Conservation (phyloP, 2,888 invertebrate species). For the Trissoscelio sp. region DNA sequence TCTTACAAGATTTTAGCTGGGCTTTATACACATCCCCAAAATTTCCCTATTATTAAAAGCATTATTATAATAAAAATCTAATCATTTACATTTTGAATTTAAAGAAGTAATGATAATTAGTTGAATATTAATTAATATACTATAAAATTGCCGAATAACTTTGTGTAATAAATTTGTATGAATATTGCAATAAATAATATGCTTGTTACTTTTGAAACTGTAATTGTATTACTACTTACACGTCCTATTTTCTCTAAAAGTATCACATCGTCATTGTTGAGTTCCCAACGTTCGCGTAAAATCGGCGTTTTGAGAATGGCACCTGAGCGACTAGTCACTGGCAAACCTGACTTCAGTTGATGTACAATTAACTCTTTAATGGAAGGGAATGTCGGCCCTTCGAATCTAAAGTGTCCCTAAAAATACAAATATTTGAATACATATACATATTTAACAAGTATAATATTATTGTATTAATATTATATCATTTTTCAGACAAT, state of each 20-base stretch:
- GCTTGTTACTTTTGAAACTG: neutral
- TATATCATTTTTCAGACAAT: neutral
- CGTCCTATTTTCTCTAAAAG: constrained; percentile 96
- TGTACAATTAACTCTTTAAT: constrained; percentile 96
- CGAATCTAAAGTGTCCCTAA: constrained; percentile 96
- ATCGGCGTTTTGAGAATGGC: constrained; percentile 94
- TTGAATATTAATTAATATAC: no score
- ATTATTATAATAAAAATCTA: no score
- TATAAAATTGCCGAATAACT: no score
- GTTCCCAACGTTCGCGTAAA: constrained; percentile 96
- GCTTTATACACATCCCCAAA: constrained; percentile 99
- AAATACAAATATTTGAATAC: constrained; percentile 68
- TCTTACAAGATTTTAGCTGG: constrained; percentile 90
- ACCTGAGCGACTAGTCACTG: constrained; percentile 96
- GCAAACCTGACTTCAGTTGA: constrained; percentile 93
- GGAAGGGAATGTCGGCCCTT: constrained; percentile 96
- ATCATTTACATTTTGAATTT: neutral
- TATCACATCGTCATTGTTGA: constrained; percentile 97
- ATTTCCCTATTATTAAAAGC: constrained; percentile 90
- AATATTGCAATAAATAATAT: no score
- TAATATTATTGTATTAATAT: neutral
- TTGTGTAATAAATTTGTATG: no score
- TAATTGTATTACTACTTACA: constrained; percentile 85
- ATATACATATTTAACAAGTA: no score
- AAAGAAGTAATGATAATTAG: no score